Conservation (phyloP, 2,797 vertebrate genomes). For the Cyprinella venusta region DNA sequence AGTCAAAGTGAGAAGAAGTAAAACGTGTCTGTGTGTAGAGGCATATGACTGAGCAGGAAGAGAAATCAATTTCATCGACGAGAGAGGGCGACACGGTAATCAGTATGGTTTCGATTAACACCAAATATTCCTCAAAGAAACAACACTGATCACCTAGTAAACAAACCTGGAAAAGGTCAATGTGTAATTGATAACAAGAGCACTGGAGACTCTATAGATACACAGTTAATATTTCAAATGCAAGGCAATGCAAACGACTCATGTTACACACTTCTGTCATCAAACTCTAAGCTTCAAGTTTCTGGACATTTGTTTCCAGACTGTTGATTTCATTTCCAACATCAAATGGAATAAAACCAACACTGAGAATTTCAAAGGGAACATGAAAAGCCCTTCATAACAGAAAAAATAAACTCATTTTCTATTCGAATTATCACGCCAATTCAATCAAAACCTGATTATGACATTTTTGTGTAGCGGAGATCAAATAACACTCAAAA, state of each 20-base stretch:
- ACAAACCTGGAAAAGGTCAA: conserved; percentile 6
- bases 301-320: not conserved
- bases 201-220: not conserved
- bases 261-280: not conserved
- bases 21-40: not conserved
- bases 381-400: conserved; percentile 22
- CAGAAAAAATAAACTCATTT: conserved; percentile 33
- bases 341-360: conserved; percentile 32
- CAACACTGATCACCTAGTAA: conserved; percentile 4
- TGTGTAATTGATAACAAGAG: conserved; percentile 5
- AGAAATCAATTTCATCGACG: conserved; percentile 24
- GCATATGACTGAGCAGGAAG: not conserved
- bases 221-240: not conserved
- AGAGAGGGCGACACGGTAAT: not conserved
- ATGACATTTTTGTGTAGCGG: not conserved
- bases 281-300: not conserved
- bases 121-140: conserved; percentile 1
- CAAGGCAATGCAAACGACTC: not conserved
- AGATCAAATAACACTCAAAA: not conserved
- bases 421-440: not conserved
- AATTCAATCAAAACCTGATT: conserved; percentile 11
- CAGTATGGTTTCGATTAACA: conserved; percentile 17
- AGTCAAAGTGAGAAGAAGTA: not conserved
- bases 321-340: conserved; percentile 22
- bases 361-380: conserved; percentile 9